Conservation (phyloP, 2,113 vertebrate species). For the Acinonyx jubatus region DNA sequence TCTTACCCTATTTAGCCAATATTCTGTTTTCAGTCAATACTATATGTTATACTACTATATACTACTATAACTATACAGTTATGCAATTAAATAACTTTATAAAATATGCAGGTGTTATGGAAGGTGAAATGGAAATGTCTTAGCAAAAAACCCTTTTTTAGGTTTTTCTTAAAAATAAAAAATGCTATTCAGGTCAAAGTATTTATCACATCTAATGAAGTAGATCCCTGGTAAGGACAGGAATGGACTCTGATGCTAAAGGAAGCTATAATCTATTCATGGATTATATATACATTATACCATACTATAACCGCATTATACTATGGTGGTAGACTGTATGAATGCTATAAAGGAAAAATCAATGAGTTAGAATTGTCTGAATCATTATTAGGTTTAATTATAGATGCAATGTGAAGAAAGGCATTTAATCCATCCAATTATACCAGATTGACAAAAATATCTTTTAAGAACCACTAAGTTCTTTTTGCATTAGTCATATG, state of each 20-base stretch:
- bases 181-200: background rate
- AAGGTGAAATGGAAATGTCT: background rate
- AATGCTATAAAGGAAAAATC: background rate
- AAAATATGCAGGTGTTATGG: background rate
- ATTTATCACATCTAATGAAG: background rate
- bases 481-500: background rate
- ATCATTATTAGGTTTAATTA: constrained; percentile 17
- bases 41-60: background rate
- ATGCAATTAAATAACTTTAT: background rate
- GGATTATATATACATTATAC: too few species aligned
- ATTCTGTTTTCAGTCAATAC: background rate
- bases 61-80: background rate
- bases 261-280: background rate
- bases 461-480: background rate
- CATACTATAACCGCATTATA: background rate
- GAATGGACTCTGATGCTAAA: background rate
- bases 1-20: background rate
- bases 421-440: background rate
- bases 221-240: background rate
- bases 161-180: background rate
- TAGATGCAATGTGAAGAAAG: background rate
- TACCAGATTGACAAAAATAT: background rate
- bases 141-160: background rate
- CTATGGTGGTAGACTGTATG: background rate
- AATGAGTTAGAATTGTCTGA: background rate